Percentiles rank a stretch among this genome's conserved stretches.
phyloP scores from a whole-genome alignment of 2,113 vertebrate genomes.

The Cygnus buccinator region DNA sequence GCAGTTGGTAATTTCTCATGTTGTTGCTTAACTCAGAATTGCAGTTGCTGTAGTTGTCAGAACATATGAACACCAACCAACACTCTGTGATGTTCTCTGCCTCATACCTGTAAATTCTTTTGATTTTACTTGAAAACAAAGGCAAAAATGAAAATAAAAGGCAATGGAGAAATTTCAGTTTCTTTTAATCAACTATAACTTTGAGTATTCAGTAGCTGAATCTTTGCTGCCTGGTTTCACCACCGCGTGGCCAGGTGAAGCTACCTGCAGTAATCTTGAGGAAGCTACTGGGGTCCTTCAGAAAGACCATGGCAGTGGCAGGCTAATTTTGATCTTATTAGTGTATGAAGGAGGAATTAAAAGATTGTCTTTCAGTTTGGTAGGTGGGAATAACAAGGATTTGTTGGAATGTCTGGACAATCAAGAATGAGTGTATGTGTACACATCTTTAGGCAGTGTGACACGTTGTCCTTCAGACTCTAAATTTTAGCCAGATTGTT shows the following conservation, averaged over 20 bases:
- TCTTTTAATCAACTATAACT: background rate
- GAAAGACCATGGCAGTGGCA: fast-evolving
- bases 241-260: background rate
- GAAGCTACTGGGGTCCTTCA: background rate
- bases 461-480: background rate
- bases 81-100: background rate
- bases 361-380: background rate
- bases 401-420: background rate
- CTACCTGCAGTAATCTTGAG: background rate
- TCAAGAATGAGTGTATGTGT: background rate
- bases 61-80: background rate
- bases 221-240: background rate
- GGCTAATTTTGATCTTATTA: background rate
- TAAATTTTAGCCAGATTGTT: background rate
- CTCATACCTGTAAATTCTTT: background rate
- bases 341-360: background rate
- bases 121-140: background rate
- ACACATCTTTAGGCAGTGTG: background rate
- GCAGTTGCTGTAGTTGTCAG: background rate
- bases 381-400: background rate
- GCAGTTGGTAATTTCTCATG: background rate
- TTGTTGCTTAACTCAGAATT: background rate
- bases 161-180: background rate
- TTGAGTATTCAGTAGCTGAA: background rate
- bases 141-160: background rate